A percentile compares a stretch with the other conserved stretches of the same genome.
These are phyloP conservation scores for Theocolax elegans DNA, from an alignment of 1,140 invertebrate species.

Conservation along the genomic window DNA sequence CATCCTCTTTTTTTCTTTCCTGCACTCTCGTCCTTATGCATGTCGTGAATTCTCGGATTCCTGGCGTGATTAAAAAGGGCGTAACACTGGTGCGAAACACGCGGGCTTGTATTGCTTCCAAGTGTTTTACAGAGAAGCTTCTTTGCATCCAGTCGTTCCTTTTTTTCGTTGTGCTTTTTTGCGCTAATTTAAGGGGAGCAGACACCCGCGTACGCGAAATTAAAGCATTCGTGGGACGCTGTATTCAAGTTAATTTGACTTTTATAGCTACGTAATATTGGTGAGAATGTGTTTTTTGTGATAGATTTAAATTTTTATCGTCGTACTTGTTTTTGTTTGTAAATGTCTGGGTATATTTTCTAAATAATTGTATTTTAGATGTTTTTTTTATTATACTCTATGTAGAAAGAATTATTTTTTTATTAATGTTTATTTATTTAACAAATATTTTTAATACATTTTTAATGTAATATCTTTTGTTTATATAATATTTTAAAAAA, in stretches of 20 bases:
- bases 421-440: neutral
- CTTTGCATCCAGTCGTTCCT: constrained; percentile 1
- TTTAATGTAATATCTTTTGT: too few species aligned
- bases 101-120: constrained; percentile 4
- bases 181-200: too few species aligned
- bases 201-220: too few species aligned
- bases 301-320: too few species aligned
- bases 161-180: too few species aligned
- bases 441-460: neutral
- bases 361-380: too few species aligned
- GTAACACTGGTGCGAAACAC: neutral
- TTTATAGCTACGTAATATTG: neutral
- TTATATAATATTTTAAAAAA: too few species aligned
- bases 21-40: neutral
- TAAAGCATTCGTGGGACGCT: neutral
- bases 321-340: too few species aligned
- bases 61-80: constrained; percentile 18
- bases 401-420: neutral
- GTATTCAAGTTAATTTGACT: constrained; percentile 22
- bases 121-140: neutral
- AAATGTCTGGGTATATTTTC: too few species aligned
- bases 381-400: too few species aligned
- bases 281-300: too few species aligned
- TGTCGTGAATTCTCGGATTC: constrained; percentile 1
- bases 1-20: neutral